Conservation (phyloP, 2,797 vertebrate species). For the Lacerta bilineata region DNA sequence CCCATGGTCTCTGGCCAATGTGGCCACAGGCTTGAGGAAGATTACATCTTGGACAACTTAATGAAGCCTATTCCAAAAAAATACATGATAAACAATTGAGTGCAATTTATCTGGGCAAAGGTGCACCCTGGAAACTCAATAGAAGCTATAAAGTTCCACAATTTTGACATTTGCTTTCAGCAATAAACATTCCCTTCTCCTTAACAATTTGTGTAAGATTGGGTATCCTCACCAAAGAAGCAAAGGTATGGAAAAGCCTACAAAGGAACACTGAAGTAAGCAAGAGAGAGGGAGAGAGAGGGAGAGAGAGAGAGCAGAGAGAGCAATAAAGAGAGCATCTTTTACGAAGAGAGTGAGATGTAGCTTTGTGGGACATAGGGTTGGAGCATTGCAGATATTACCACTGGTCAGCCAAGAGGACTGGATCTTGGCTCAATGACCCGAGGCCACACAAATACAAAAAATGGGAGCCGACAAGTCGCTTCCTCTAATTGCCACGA, state of each 20-base stretch:
- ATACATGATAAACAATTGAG: not conserved
- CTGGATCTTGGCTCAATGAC: too few species aligned
- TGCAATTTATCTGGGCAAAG: not conserved
- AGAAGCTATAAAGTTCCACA: not conserved
- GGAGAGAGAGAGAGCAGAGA: too few species aligned
- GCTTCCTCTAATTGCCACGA: too few species aligned
- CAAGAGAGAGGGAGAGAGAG: not conserved
- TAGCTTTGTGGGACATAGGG: too few species aligned
- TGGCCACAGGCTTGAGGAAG: too few species aligned
- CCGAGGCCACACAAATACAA: too few species aligned
- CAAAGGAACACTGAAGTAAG: not conserved
- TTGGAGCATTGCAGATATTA: too few species aligned
- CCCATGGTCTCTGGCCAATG: not conserved
- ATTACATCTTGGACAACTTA: not conserved
- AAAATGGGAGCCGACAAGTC: too few species aligned
- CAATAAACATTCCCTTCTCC: too few species aligned
- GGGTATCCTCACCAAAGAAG: not conserved
- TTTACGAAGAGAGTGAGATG: too few species aligned
- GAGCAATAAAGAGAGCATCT: too few species aligned
- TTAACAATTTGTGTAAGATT: not conserved
- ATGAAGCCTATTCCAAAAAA: not conserved
- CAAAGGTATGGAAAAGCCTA: not conserved
- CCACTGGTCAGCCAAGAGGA: too few species aligned
- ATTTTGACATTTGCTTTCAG: not conserved
- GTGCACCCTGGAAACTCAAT: not conserved